phyloP scores from a whole-genome alignment of 64 coral and sea anemone genomes.

The Cladopsammia gracilis region DNA sequence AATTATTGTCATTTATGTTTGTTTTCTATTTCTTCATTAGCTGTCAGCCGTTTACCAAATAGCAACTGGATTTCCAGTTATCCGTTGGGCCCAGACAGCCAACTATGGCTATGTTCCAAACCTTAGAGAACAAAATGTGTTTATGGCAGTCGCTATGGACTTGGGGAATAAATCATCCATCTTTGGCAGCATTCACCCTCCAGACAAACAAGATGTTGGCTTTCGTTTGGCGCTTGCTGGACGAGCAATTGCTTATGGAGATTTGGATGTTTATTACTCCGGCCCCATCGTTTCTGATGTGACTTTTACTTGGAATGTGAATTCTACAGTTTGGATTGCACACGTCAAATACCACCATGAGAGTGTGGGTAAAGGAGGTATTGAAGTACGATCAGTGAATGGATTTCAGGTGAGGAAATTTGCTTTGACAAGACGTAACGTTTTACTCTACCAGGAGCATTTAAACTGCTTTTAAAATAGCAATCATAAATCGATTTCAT shows the following conservation, averaged over 20 bases:
- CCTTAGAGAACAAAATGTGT: conserved; percentile 71
- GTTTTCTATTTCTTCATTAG: conserved; percentile 22
- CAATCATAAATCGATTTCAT: too few species aligned
- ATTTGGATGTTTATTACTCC: conserved; percentile 73
- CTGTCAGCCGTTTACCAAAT: conserved; percentile 72
- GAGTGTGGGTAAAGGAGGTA: conserved; percentile 74
- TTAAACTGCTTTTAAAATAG: too few species aligned
- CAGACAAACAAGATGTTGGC: conserved; percentile 93
- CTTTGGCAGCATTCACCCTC: conserved; percentile 93
- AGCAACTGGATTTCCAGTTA: conserved; percentile 76
- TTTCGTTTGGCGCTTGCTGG: conserved; percentile 87
- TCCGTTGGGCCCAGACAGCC: conserved; percentile 98
- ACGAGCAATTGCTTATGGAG: conserved; percentile 82
- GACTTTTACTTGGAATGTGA: not conserved
- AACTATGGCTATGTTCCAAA: conserved; percentile 96
- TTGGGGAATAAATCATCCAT: conserved; percentile 89
- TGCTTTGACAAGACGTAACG: too few species aligned
- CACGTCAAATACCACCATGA: conserved; percentile 55
- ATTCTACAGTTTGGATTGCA: conserved; percentile 36
- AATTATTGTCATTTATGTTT: not conserved
- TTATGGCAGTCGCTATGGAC: conserved; percentile 98
- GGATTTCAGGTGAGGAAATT: conserved; percentile 72
- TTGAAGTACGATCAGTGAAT: conserved; percentile 68
- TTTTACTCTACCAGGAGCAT: too few species aligned
- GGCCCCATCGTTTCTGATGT: conserved; percentile 77